Evolutionary conservation across 2,113 vertebrate species (phyloP), one percentile per base, ranked within the genome.

Genomic region (Aphyosemion australe): DNA sequence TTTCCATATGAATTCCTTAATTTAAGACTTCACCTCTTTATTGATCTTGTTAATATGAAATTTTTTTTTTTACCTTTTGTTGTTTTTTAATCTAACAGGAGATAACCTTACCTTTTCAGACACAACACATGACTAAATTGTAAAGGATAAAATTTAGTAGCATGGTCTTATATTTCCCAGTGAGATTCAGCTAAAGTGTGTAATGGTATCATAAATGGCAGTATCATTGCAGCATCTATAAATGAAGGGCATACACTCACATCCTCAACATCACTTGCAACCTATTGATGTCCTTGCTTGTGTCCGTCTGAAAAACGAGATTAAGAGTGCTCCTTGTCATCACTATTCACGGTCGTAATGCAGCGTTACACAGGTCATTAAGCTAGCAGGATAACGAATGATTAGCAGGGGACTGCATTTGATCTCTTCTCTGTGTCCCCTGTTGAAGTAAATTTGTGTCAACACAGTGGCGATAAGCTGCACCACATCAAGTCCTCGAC

Each of bases 301-400:
- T 19, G 37, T 63, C 13, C 0, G 21, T 11, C 59, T 48, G 51
- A 76, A 78, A 71, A 66, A 81, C 18, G 8, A 79, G 61, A 89
- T 87, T 65, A 84, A 45, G 65, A 56, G 64, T 2, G 8, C 53
- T 54, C 54, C 21, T 72, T 0, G 19, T 62, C 26, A 5, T 75
- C 76, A 46, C 68, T 51, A 68, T 73, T 78, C 72, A 55, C 37
- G 51, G 55, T 39, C 5, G 39, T 91, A 84, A 88, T 74, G 78
- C 69, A 49, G 18, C 45, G 51, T 88, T 82, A 81, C 83, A 81
- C 83, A 86, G 83, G 83, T 86, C 78, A 79, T 88, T 83, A 87
- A 74, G 49, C 76, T 45, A 54, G 66, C 69, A 8, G 84, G 81
- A 79, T 82, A 74, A 78, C 59, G 31, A 61, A 70, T 74, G 73